Evolutionary conservation across 2,797 vertebrate genomes (phyloP).

Genomic region (Cirrhinus mrigala): DNA sequence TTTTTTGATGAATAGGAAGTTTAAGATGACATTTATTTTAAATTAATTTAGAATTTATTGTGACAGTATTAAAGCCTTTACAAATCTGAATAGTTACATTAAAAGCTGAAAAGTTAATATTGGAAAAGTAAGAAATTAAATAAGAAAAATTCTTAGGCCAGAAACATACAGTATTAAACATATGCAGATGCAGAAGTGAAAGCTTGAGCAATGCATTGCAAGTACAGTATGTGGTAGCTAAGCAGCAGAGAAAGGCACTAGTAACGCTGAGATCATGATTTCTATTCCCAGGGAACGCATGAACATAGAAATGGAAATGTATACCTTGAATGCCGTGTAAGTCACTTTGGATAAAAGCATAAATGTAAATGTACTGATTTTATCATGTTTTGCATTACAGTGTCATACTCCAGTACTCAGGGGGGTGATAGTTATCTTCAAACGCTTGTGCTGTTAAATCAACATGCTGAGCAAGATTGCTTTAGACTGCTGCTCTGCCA

Average conservation of each 20-base stretch:
- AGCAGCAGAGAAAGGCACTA: background rate
- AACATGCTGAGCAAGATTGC: background rate
- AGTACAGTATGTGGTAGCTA: background rate
- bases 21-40: background rate
- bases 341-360: background rate
- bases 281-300: background rate
- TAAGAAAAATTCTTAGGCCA: no score
- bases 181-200: background rate
- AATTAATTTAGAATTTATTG: background rate
- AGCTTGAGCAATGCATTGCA: background rate
- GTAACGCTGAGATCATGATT: background rate
- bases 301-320: background rate
- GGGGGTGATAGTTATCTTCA: background rate
- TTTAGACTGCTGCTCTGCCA: background rate
- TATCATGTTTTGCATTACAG: background rate
- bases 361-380: background rate
- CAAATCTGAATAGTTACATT: background rate
- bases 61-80: background rate
- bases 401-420: background rate
- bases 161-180: background rate
- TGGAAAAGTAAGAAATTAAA: background rate
- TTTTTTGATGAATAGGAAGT: background rate
- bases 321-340: background rate
- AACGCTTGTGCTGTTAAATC: background rate
- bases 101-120: background rate